phyloP scores from a whole-genome alignment of 2,113 vertebrate species.

The Catharus minimus region DNA sequence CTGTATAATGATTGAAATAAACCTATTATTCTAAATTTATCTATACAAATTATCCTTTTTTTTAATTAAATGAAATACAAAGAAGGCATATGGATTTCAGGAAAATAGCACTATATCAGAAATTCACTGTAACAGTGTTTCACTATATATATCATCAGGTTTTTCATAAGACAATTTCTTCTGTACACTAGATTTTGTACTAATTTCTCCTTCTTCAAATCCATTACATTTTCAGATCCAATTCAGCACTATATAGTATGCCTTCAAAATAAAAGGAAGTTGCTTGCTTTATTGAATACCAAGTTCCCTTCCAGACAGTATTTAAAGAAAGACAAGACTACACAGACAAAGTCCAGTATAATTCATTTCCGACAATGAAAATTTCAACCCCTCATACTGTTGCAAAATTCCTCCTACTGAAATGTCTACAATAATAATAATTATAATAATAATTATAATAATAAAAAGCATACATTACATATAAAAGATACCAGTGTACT shows the following conservation, averaged over 20 bases:
- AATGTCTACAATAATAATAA: constrained; percentile 86
- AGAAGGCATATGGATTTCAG: constrained; percentile 68
- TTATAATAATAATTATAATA: constrained; percentile 80
- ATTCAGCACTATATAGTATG: constrained; percentile 74
- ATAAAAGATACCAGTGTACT: constrained; percentile 92
- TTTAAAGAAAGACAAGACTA: constrained; percentile 82
- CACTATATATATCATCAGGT: constrained; percentile 50
- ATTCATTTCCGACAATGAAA: constrained; percentile 90
- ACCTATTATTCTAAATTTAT: constrained; percentile 65
- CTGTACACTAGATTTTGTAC: constrained; percentile 70
- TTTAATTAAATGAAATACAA: constrained; percentile 69
- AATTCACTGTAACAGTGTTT: constrained; percentile 69
- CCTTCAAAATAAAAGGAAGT: constrained; percentile 77
- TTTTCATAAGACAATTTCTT: constrained; percentile 66
- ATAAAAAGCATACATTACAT: constrained; percentile 94
- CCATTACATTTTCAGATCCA: constrained; percentile 65
- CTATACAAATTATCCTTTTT: constrained; percentile 14
- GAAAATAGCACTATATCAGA: constrained; percentile 76
- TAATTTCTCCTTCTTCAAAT: constrained; percentile 60
- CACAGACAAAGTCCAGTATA: constrained; percentile 82
- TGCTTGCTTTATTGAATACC: constrained; percentile 77
- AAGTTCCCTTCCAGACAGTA: constrained; percentile 77
- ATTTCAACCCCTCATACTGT: constrained; percentile 78
- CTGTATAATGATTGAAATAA: constrained; percentile 65
- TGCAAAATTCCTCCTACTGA: constrained; percentile 89